Evolutionary conservation across 2,888 invertebrate species (phyloP), one percentile per base, ranked within the genome.

Genomic region (Lissocephala sabroskyi): DNA sequence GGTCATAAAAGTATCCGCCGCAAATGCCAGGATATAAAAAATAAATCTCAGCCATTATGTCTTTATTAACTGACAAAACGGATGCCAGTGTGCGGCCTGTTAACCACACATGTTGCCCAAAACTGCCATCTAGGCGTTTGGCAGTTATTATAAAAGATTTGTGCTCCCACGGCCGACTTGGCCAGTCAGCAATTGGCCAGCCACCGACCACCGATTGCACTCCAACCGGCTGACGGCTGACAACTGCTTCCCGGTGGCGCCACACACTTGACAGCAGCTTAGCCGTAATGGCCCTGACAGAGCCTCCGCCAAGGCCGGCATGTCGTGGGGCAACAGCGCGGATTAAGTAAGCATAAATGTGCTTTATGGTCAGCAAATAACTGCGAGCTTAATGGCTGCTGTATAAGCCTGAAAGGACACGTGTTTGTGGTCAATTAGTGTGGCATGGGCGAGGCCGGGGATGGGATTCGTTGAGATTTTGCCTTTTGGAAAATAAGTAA

Each of bases 71-170:
- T 77, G 64, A 54, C 48, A 45, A 42, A 50, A 44, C 37, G 39
- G 23, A 9, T 37, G 48, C 49, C n/a, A n/a, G 35, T 52, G 67
- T 67, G 65, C 56, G 61, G 64, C 70, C 80, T 78, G 79, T 75
- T 77, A 56, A 52, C 43, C 55, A 52, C 79, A 80, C 65, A 67
- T 79, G 79, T 59, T 65, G 48, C 77, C 62, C 40, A 37, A 29
- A n/a, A n/a, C 44, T 13, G 7, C 18, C 17, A 9, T n/a, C 17
- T 18, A 30, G 14, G 4, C 3, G 35, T 11, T 14, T 45, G 13
- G 32, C 14, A 64, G 78, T 74, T 77, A 77, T 77, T 71, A 71
- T 35, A 74, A 76, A 77, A 74, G 66, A 74, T 70, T 74, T 76
- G 57, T 67, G 52, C 61, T 57, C 65, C 19, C 18, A 10, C 16